Base-by-base conservation (phyloP, 2,888 invertebrate genomes). In the Eulithis prunata region DNA sequence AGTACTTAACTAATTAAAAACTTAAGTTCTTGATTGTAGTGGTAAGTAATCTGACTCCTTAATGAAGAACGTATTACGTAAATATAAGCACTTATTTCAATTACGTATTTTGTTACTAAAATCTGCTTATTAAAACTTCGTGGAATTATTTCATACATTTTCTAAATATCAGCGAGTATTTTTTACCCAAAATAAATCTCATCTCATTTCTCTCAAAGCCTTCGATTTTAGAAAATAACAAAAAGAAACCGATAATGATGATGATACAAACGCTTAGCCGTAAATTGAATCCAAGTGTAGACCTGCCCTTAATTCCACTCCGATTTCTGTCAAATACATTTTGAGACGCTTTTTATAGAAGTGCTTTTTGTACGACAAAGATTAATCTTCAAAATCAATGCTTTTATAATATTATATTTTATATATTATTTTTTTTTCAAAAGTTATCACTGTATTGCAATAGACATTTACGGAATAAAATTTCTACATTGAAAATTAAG, bases 191-290 rank as follows among this genome's bases (percentile, higher is more conserved):
- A 54, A 52, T 66, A 66, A 62, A 62, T 59, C 47, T 52, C 13
- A 56, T 54, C 62, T 60, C 52, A 58, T 67, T 59, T 52, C 46
- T 43, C 21, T 51, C 41, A 46, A 68, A 68, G 61, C 51, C 57
- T 45, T 43, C 41, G 45, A 58, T 57, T 64, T 58, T 54, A 54
- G 60, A 45, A 61, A 61, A 63, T 67, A 63, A 63, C 56, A 57
- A 59, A 60, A 61, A 57, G 45, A 41, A 57, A 45, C 28, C 64
- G 61, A 55, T 68, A 68, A 68, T 68, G 68, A 68, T 68, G 64
- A 68, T 68, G 67, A 57, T 64, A 64, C 57, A 64, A 57, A 64
- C 64, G 64, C 46, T 68, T 68, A 68, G 55, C 68, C 57, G 14
- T 28, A 68, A 66, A 64, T 61, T 64, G 61, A 64, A 68, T 68